Conservation (phyloP, 92 coral and sea anemone species). For the Meandrina meandrites region DNA sequence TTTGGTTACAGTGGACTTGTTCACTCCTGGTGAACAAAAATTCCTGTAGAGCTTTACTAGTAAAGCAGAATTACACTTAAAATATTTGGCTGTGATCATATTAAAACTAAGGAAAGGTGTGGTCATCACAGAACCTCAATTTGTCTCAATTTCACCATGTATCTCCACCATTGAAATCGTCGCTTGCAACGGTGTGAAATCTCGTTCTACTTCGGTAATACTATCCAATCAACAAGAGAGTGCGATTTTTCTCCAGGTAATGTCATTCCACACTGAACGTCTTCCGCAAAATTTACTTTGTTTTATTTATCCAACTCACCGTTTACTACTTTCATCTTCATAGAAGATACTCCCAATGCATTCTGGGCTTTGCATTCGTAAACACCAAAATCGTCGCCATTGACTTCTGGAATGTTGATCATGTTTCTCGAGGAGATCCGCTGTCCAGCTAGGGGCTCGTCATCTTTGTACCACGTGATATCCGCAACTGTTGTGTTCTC, state of each 20-base stretch:
- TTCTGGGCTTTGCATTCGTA: conserved; percentile 43
- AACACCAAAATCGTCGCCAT: conserved; percentile 27
- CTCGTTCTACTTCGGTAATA: not conserved
- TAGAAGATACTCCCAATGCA: conserved; percentile 15
- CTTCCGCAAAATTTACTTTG: no score
- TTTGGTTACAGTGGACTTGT: no score
- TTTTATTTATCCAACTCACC: conserved; percentile 16
- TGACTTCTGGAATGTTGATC: conserved; percentile 16
- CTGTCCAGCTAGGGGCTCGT: conserved; percentile 22
- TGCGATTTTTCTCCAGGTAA: not conserved
- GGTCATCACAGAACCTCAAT: no score
- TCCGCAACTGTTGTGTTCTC: conserved; percentile 17
- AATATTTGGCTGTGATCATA: no score
- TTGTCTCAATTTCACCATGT: not conserved
- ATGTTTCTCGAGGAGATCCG: not conserved
- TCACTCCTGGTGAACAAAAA: no score
- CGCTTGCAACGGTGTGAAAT: no score
- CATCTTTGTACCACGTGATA: conserved; percentile 42
- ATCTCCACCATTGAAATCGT: not conserved
- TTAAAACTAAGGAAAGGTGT: no score
- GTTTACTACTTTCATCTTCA: conserved; percentile 25
- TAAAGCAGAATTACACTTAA: no score
- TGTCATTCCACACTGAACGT: no score
- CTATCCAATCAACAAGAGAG: not conserved
- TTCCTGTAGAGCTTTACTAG: no score